A percentile compares a stretch with the other conserved stretches of the same genome.
These are phyloP conservation scores for Mesopsocus fuscifrons DNA, from an alignment of 2,888 invertebrate species.

Conservation along the genomic window DNA sequence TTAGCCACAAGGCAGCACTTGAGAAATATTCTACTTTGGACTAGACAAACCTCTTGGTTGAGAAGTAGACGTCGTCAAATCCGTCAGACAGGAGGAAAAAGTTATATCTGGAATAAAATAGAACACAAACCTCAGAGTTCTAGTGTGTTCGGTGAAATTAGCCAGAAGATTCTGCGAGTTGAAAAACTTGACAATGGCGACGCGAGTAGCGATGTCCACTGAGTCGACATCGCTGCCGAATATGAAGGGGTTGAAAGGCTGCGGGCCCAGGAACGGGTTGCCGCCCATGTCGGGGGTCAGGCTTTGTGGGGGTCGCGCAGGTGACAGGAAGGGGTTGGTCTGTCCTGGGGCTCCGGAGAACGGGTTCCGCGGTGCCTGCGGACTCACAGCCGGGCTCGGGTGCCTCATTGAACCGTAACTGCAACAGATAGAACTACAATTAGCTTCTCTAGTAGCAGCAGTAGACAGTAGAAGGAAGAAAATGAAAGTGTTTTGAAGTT, in stretches of 20 bases:
- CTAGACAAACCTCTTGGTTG: too few species aligned
- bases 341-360: slow-evolving; percentile 23
- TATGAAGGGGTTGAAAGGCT: slow-evolving; percentile 68
- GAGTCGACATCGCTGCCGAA: slow-evolving; percentile 92
- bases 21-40: too few species aligned
- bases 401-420: too few species aligned
- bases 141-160: slow-evolving; percentile 94
- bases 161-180: slow-evolving; percentile 93
- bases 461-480: too few species aligned
- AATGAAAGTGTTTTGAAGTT: too few species aligned
- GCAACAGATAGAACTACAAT: too few species aligned
- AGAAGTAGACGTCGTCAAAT: too few species aligned
- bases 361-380: slow-evolving; percentile 17
- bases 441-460: too few species aligned
- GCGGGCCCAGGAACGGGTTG: slow-evolving; percentile 29
- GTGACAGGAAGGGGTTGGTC: slow-evolving; percentile 4
- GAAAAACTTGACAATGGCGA: slow-evolving; percentile 96
- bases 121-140: slow-evolving; percentile 48
- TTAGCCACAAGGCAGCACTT: too few species aligned
- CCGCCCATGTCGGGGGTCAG: slow-evolving; percentile 23
- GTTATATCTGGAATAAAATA: too few species aligned
- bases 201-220: slow-evolving; percentile 92
- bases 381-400: not conserved
- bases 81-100: too few species aligned
- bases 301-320: not conserved